Evolutionary conservation across 2,797 vertebrate genomes (phyloP).

Genomic region (Pseudochromis fuscus): DNA sequence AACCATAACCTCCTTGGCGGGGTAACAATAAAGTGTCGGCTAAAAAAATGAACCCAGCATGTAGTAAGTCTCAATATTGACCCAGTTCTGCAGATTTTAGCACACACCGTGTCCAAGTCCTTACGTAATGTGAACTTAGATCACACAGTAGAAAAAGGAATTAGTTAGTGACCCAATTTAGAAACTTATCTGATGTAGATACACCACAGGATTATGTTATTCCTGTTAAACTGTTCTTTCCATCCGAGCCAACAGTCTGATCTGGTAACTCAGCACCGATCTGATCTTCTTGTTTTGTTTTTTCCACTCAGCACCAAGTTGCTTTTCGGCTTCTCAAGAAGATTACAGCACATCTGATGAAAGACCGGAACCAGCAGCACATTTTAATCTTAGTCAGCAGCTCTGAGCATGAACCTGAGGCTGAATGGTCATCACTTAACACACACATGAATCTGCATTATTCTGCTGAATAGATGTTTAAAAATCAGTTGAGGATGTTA

Average conservation of each 20-base stretch:
- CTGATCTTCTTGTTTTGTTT: not conserved
- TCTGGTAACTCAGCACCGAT: constrained; percentile 25
- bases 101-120: too few species aligned
- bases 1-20: too few species aligned
- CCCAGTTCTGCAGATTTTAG: too few species aligned
- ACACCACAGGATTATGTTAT: not conserved
- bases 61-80: too few species aligned
- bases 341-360: not conserved
- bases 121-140: too few species aligned
- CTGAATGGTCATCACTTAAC: too few species aligned
- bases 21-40: too few species aligned
- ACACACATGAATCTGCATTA: not conserved
- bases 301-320: constrained; percentile 29
- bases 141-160: not conserved
- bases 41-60: too few species aligned
- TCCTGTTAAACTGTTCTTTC: constrained; percentile 23
- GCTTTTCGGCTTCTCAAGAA: not conserved
- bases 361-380: not conserved
- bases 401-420: not conserved
- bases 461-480: not conserved
- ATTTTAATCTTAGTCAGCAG: not conserved
- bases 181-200: not conserved
- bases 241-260: not conserved
- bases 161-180: not conserved
- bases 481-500: not conserved